Conservation (phyloP, 1,140 invertebrate species). For the Rhysida immarginata region DNA sequence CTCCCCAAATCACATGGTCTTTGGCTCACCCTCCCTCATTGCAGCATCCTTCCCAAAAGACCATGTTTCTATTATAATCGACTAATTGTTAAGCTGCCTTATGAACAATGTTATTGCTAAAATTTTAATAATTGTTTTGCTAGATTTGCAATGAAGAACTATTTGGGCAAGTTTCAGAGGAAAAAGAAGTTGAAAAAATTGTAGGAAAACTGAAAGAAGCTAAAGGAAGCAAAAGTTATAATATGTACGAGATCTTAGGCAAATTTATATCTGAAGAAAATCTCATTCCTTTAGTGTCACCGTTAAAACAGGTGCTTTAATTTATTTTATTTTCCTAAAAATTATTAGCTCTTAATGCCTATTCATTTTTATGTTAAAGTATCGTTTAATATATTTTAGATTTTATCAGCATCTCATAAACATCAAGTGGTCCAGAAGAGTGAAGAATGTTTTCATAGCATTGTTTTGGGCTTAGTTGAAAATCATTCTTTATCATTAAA, state of each 20-base stretch:
- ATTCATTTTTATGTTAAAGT: background rate
- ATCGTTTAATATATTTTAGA: slow-evolving; percentile 21
- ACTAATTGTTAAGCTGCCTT: too few species aligned
- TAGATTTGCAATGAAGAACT: slow-evolving; percentile 62
- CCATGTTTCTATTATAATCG: too few species aligned
- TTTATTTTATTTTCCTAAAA: too few species aligned
- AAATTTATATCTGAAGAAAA: slow-evolving; percentile 57
- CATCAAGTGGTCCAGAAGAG: slow-evolving; percentile 66
- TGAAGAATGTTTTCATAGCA: slow-evolving; percentile 56
- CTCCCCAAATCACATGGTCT: too few species aligned
- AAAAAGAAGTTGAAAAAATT: slow-evolving; percentile 66
- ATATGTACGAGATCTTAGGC: slow-evolving; percentile 66
- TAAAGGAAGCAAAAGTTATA: slow-evolving; percentile 55
- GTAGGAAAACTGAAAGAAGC: slow-evolving; percentile 49
- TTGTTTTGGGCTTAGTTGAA: slow-evolving; percentile 58
- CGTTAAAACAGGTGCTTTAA: slow-evolving; percentile 67
- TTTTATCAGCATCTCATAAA: slow-evolving; percentile 52
- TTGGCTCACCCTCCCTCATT: too few species aligned
- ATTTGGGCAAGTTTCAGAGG: slow-evolving; percentile 72
- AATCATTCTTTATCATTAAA: slow-evolving; percentile 57
- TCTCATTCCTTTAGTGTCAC: slow-evolving; percentile 57
- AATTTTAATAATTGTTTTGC: background rate
- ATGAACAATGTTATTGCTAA: background rate
- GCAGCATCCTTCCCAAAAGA: too few species aligned
- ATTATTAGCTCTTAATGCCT: slow-evolving; percentile 11